Percentiles rank a stretch among this genome's conserved stretches.
Conservation (phyloP, 2,888 invertebrate species). For the Tachystola acroxantha region DNA sequence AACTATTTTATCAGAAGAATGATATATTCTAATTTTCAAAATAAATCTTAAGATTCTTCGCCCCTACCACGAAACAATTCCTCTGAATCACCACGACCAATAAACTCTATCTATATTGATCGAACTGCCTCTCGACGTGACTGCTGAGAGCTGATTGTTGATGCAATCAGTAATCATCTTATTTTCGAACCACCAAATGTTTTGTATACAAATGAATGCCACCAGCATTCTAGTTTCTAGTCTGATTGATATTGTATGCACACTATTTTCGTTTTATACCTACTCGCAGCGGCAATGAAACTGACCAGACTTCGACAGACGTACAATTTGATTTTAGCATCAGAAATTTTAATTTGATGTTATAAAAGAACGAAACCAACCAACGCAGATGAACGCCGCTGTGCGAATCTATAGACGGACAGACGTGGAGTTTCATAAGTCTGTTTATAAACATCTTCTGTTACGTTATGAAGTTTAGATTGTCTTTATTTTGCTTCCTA, state of each 20-base stretch:
- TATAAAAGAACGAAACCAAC: constrained; percentile 37
- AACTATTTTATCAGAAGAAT: too few species aligned
- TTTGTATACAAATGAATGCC: constrained; percentile 18
- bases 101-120: constrained; percentile 7
- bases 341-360: constrained; percentile 46
- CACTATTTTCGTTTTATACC: constrained; percentile 26
- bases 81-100: constrained; percentile 6
- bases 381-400: too few species aligned
- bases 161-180: not conserved
- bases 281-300: constrained; percentile 27
- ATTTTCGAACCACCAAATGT: constrained; percentile 6
- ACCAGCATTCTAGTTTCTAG: constrained; percentile 10
- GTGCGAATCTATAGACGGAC: too few species aligned
- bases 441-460: too few species aligned
- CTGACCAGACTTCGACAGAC: constrained; percentile 33
- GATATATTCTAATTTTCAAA: too few species aligned
- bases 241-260: constrained; percentile 28
- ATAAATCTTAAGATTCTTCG: too few species aligned
- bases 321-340: constrained; percentile 29
- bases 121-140: not conserved
- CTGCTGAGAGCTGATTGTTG: constrained; percentile 5
- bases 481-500: not conserved
- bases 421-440: too few species aligned
- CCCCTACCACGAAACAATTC: too few species aligned
- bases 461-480: not conserved